A percentile compares a stretch with the other conserved stretches of the same genome.
phyloP scores from a whole-genome alignment of 2,113 vertebrate genomes.

The Elanus axillaris region DNA sequence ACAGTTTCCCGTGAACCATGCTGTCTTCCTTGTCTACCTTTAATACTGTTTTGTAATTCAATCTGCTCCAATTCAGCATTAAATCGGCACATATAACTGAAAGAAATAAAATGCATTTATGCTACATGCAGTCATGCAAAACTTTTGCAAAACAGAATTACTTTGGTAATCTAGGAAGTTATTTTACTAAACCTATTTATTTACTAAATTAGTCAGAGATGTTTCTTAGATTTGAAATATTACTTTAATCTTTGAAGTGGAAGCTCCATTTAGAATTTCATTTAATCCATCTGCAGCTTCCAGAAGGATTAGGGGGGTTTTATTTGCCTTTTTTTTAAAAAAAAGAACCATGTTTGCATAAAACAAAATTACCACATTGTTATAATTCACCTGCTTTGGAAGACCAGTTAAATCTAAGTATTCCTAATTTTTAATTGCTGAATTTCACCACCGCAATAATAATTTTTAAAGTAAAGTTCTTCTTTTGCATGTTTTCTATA shows the following conservation, averaged over 20 bases:
- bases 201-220: background rate
- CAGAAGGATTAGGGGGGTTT: background rate
- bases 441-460: background rate
- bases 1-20: conserved; percentile 83
- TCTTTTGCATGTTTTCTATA: background rate
- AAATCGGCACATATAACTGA: conserved; percentile 90
- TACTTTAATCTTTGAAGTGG: background rate
- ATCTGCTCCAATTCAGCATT: conserved; percentile 90
- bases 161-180: background rate
- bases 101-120: conserved; percentile 2
- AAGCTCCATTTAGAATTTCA: background rate
- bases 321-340: background rate
- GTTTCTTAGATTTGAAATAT: background rate
- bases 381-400: background rate
- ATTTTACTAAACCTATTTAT: background rate
- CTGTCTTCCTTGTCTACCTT: conserved; percentile 87
- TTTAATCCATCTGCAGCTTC: background rate
- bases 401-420: background rate
- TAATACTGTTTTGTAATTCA: conserved; percentile 89
- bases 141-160: background rate
- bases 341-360: background rate
- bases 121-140: background rate
- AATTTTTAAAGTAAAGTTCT: background rate
- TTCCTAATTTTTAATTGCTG: background rate
- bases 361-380: background rate